Conservation (phyloP, 2,888 invertebrate genomes). For the Labia minor region DNA sequence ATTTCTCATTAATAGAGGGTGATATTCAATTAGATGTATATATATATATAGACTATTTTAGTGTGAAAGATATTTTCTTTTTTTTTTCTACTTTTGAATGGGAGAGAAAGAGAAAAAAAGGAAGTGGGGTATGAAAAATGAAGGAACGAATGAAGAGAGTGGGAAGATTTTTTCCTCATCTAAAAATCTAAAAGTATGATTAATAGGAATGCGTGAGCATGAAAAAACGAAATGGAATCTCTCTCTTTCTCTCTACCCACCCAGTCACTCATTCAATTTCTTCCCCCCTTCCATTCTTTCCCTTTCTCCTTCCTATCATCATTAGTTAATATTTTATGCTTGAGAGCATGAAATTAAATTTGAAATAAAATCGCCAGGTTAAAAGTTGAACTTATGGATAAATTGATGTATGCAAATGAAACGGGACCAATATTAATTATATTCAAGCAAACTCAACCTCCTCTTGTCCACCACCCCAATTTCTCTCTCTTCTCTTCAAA, state of each 20-base stretch:
- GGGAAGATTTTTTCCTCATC: no score
- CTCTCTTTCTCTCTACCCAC: no score
- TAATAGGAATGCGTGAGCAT: background rate
- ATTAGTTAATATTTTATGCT: constrained; percentile 4
- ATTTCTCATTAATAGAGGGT: no score
- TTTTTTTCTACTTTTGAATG: no score
- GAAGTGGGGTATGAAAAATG: no score
- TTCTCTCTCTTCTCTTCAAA: background rate
- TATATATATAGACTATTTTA: no score
- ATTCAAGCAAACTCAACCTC: background rate
- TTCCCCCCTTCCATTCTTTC: background rate
- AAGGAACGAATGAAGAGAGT: no score
- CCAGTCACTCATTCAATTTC: background rate
- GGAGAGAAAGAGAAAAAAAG: no score
- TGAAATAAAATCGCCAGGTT: background rate
- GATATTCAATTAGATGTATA: no score
- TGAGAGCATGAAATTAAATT: background rate
- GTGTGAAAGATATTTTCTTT: no score
- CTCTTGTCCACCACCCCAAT: background rate
- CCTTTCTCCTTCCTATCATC: background rate
- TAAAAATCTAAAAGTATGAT: background rate
- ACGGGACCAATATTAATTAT: constrained; percentile 1
- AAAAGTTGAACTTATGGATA: background rate
- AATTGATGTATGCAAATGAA: background rate
- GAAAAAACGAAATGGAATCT: background rate